Evolutionary conservation across 2,888 invertebrate species (phyloP).

Genomic region (Drosophila algonquin): DNA sequence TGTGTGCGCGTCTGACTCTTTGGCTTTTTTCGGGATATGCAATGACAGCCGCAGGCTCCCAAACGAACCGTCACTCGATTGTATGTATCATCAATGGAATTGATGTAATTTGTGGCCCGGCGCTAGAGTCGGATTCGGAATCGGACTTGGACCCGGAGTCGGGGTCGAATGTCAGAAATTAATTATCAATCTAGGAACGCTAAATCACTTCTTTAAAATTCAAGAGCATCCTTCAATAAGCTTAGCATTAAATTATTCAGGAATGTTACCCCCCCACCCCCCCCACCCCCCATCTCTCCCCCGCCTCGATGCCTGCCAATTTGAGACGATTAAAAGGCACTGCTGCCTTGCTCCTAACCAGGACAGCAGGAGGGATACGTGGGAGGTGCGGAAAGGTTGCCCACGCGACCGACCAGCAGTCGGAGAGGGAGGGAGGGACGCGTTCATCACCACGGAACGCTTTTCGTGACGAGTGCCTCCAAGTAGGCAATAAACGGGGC

Average conservation of each 20-base stretch:
- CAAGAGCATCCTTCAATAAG: conserved; percentile 17
- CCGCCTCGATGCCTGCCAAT: conserved; percentile 22
- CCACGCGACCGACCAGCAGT: conserved; percentile 11
- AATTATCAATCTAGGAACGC: conserved; percentile 30
- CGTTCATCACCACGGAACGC: neutral
- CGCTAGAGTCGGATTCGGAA: neutral
- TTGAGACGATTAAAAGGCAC: conserved; percentile 42
- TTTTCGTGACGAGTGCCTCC: neutral
- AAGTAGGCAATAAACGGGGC: conserved; percentile 23
- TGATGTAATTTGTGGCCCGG: conserved; percentile 1
- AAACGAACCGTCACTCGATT: conserved; percentile 5
- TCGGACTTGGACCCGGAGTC: no score
- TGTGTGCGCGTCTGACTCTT: conserved; percentile 9
- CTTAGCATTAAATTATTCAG: conserved; percentile 42
- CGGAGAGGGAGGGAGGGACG: neutral
- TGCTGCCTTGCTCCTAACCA: neutral
- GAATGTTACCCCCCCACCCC: neutral
- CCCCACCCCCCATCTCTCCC: neutral
- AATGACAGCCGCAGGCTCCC: conserved; percentile 18
- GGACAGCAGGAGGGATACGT: neutral
- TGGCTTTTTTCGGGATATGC: conserved; percentile 5
- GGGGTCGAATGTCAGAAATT: conserved; percentile 11
- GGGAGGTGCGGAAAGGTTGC: conserved; percentile 2
- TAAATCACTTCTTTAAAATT: conserved; percentile 13
- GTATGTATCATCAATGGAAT: conserved; percentile 29